phyloP scores from a whole-genome alignment of 2,888 invertebrate genomes.

The Callinectes sapidus region DNA sequence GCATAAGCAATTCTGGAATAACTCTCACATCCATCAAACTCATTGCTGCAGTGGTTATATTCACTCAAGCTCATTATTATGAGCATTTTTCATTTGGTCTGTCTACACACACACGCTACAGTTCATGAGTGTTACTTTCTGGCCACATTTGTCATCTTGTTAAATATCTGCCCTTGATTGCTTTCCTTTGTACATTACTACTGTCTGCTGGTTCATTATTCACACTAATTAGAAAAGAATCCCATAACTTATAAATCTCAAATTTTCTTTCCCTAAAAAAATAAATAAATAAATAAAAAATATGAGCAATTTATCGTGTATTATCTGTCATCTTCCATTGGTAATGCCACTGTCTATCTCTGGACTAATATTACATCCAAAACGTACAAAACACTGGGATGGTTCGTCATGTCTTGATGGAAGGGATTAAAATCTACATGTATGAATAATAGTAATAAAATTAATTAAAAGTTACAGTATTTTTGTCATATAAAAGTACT shows the following conservation, averaged over 20 bases:
- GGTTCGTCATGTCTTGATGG: background rate
- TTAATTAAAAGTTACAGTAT: conserved; percentile 10
- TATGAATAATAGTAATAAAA: background rate
- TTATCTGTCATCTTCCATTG: background rate
- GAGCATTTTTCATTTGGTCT: background rate
- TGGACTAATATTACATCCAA: background rate
- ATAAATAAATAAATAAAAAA: background rate
- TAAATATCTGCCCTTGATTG: background rate
- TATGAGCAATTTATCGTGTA: background rate
- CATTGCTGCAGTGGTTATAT: background rate
- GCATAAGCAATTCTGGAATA: background rate
- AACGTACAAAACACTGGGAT: background rate
- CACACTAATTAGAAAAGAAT: background rate
- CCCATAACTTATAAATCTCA: conserved; percentile 3
- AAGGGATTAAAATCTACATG: background rate
- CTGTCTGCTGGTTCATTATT: background rate
- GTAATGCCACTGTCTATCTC: background rate
- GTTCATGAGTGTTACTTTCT: background rate
- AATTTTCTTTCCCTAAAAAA: background rate
- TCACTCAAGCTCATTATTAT: background rate
- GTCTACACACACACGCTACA: background rate
- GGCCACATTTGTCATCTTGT: background rate
- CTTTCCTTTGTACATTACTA: background rate
- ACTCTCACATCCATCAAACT: background rate
- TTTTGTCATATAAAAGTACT: background rate